Base-by-base conservation (phyloP, 1,140 invertebrate species). In the Holotrichia oblita region DNA sequence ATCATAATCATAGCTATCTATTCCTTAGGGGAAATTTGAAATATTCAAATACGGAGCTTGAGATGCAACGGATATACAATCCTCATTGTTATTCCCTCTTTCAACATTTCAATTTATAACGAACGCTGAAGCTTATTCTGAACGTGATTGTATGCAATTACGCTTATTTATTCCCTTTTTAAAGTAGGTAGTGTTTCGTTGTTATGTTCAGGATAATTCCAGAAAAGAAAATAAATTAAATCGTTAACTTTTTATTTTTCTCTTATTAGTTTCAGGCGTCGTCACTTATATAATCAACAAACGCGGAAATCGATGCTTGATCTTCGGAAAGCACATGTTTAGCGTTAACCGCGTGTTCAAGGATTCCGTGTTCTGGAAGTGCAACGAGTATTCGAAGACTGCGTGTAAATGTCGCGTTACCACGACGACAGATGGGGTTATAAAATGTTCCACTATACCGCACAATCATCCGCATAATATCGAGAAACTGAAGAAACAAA, bases 351-450 rank as follows among this genome's bases (percentile, higher is more conserved):
- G 61, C 7, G 22, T 27, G 7, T 69, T 69, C 14, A 69, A 69
- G 22, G 40, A 77, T 64, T 61, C 44, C n/a, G 40, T 40, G 3
- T 77, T 64, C 34, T 77, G 76, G 76, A 77, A 77, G 40, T 77
- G 76, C 24, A 77, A 8, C 20, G 76, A 77, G n/a, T 77, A 77
- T 27, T n/a, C 34, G 27, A 77, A 40, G 27, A 41, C 22, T 2
- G 40, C 24, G 9, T 77, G 76, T 27, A 77, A 77, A 69, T 64
- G 59, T 64, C 76, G 76, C 6, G 14, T 77, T 3, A 61, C 34
- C 41, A 61, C 59, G 4, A 40, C 59, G 6, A 64, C 40, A 22
- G 74, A 61, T 2, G 55, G 22, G n/a, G 34, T 40, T 34, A 77
- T 61, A 1, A 77, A 40, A 64, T 24, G 9, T 24, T 40, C 74